Evolutionary conservation across 2,797 vertebrate species (phyloP), one percentile per base, ranked within the genome.

Genomic region (Ctenopoma kingsleyae): DNA sequence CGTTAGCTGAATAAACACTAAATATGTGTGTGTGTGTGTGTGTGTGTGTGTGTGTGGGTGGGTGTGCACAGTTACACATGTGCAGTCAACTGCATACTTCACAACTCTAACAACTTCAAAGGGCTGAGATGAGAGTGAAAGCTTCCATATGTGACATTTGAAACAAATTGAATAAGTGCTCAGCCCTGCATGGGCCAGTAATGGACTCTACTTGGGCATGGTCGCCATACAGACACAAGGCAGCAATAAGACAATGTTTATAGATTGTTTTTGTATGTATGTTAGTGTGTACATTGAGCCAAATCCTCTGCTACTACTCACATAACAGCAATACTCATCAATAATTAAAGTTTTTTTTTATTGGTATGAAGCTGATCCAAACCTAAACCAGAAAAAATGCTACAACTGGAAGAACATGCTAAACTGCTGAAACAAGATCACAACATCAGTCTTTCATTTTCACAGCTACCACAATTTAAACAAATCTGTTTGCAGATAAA

Each of bases 101-200:
- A 91, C 89, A 90, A 90, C 85, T 89, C 76, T 53, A 70, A 71
- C 36, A 13, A 93, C 92, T 93, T 94, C 93, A 94, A 94, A 94
- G 90, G 68, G 64, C 67, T 76, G 74, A 87, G 80, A 87, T 82
- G 86, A 90, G 87, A 94, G 90, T 89, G 92, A 95, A 92, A 91
- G 91, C 90, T 94, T 95, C 93, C 93, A 94, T 93, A 94, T 94
- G 94, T 92, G 91, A 93, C 92, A 93, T 94, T 94, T 92, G 88
- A 92, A 94, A 94, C 93, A 94, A 95, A 93, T 91, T 92, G 93
- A 94, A 91, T 91, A 91, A 94, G 89, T 93, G 85, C 68, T 89
- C 72, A 17, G 86, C 90, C 81, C 87, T 74, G 84, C 91, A 67
- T 85, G 84, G 81, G 83, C 87, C 84, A 87, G 76, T 90, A 89